A percentile compares a stretch with the other conserved stretches of the same genome.
These are phyloP conservation scores for Nesoenas mayeri DNA, from an alignment of 2,113 vertebrate genomes.

Conservation along the genomic window DNA sequence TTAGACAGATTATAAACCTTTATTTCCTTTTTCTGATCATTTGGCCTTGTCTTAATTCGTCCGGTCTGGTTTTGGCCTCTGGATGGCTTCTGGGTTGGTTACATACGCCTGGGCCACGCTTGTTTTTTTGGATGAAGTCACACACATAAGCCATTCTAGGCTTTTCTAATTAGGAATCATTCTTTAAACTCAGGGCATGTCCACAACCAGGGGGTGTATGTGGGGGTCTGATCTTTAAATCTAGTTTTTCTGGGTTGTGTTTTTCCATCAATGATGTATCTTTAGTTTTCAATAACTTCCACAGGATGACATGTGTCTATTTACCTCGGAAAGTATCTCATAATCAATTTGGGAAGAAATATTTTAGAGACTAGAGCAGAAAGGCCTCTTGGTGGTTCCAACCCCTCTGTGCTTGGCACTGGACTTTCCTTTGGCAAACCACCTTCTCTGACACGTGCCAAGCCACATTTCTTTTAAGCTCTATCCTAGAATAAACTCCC, in stretches of 20 bases:
- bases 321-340: background rate
- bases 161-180: background rate
- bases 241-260: background rate
- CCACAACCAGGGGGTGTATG: rapidly evolving
- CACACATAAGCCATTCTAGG: background rate
- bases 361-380: background rate
- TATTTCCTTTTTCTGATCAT: background rate
- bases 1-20: slow-evolving; percentile 4
- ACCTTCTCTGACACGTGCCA: rapidly evolving
- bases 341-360: background rate
- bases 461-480: background rate
- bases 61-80: background rate
- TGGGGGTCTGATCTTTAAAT: background rate
- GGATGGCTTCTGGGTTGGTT: background rate
- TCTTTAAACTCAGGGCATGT: background rate
- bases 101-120: rapidly evolving
- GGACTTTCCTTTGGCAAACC: background rate
- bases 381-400: background rate
- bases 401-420: background rate
- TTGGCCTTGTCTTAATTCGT: background rate
- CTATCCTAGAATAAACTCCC: background rate
- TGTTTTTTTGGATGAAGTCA: background rate
- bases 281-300: background rate
- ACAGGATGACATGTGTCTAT: rapidly evolving
- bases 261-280: too few species aligned